Percentiles rank a stretch among this genome's conserved stretches.
These are phyloP conservation scores for Saxidomus purpurata DNA, from an alignment of 1,140 invertebrate species.

Conservation along the genomic window DNA sequence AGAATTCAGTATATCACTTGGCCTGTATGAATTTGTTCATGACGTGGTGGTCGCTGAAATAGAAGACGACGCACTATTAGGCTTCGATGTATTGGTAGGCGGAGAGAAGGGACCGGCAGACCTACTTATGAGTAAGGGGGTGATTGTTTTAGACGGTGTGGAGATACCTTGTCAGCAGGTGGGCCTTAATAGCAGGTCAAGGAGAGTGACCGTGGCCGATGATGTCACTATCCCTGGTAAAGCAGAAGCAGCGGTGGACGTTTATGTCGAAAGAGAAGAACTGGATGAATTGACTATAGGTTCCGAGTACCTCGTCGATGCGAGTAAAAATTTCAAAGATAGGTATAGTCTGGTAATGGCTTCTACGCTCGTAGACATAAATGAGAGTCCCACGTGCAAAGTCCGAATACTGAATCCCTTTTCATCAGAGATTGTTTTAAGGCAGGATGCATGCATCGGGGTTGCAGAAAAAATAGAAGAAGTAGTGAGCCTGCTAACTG, in stretches of 20 bases:
- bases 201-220: too few species aligned
- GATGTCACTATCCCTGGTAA: constrained; percentile 4
- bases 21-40: too few species aligned
- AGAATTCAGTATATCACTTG: too few species aligned
- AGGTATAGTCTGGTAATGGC: neutral
- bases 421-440: neutral
- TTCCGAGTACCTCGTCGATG: neutral
- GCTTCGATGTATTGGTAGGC: too few species aligned
- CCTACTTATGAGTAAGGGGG: neutral
- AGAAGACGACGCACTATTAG: neutral
- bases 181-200: neutral
- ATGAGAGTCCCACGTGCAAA: neutral
- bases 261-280: constrained; percentile 6
- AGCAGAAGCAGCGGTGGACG: neutral
- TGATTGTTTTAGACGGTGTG: neutral
- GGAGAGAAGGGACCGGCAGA: neutral
- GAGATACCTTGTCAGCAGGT: neutral
- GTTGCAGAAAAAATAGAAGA: neutral
- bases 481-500: neutral
- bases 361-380: constrained; percentile 8
- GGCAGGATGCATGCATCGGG: too few species aligned
- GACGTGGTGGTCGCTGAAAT: too few species aligned
- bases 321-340: neutral
- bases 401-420: constrained; percentile 2
- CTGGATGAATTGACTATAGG: neutral